Evolutionary conservation across 2,888 invertebrate species (phyloP).

Genomic region (Synergus japonicus): DNA sequence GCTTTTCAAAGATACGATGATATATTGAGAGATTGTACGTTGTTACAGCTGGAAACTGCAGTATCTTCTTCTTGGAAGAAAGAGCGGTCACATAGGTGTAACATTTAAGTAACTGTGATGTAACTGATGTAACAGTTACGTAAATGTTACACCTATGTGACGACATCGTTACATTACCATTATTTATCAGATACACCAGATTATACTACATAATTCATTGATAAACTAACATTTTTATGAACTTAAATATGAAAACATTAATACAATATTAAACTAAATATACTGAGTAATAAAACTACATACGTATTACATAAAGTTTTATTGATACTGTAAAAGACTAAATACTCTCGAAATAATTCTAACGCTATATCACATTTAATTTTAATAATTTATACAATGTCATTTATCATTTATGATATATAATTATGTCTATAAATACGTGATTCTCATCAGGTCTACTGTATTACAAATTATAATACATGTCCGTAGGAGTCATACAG

Average conservation of each 20-base stretch:
- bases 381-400: slow-evolving; percentile 23
- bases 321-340: slow-evolving; percentile 20
- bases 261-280: background rate
- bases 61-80: background rate
- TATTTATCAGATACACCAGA: too few species aligned
- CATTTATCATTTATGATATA: slow-evolving; percentile 24
- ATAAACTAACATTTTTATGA: too few species aligned
- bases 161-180: too few species aligned
- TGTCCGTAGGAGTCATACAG: slow-evolving; percentile 16
- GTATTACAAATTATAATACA: slow-evolving; percentile 9
- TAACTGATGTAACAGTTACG: too few species aligned
- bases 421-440: slow-evolving; percentile 1
- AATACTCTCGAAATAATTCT: background rate
- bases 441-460: background rate
- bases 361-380: slow-evolving; percentile 27
- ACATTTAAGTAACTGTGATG: too few species aligned
- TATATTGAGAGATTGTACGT: background rate
- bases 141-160: too few species aligned
- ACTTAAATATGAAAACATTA: background rate
- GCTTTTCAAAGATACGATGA: background rate
- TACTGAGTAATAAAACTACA: background rate
- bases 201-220: too few species aligned
- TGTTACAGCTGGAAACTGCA: background rate
- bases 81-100: too few species aligned
- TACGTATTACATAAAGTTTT: slow-evolving; percentile 6